Evolutionary conservation across 2,797 vertebrate genomes (phyloP).

Genomic region (Tympanoctomys barrerae): DNA sequence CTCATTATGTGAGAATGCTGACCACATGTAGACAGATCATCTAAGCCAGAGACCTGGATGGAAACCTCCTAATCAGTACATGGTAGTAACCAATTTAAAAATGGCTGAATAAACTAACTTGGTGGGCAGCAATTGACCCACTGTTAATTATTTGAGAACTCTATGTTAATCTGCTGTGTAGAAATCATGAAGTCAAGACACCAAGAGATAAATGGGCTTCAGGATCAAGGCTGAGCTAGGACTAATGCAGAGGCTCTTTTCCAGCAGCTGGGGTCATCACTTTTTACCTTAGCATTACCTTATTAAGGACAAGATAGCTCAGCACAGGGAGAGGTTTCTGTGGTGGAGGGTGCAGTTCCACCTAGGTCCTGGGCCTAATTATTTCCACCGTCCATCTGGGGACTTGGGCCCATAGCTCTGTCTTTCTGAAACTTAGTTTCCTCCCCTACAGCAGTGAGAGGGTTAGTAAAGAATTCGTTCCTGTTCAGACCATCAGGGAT

Average conservation of each 20-base stretch:
- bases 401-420: not conserved
- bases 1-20: not conserved
- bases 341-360: not conserved
- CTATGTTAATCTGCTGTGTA: not conserved
- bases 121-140: not conserved
- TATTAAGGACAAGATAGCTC: not conserved
- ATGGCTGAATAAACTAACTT: not conserved
- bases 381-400: not conserved
- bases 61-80: not conserved
- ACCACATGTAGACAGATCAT: not conserved
- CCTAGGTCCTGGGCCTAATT: not conserved
- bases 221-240: not conserved
- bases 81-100: not conserved
- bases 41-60: not conserved
- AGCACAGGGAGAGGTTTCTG: not conserved
- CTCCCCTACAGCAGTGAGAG: not conserved
- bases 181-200: not conserved
- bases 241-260: not conserved
- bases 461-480: not conserved
- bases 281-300: not conserved
- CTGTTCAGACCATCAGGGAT: not conserved
- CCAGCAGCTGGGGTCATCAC: not conserved
- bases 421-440: not conserved
- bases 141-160: not conserved
- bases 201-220: not conserved